phyloP scores from a whole-genome alignment of 1,140 invertebrate species.

The Dreissena rostriformis region DNA sequence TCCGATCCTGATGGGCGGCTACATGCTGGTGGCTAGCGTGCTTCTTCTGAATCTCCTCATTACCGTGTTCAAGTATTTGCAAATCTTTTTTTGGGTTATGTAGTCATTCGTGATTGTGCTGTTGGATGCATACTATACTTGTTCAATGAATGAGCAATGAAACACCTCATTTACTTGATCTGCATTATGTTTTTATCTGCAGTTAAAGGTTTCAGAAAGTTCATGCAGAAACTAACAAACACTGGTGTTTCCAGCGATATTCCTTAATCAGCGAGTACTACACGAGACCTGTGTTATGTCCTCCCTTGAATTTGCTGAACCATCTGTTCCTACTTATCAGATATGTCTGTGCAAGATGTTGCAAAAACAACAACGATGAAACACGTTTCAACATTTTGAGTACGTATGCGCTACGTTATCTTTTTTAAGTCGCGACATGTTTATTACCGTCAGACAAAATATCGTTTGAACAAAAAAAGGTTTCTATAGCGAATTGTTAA shows the following conservation, averaged over 20 bases:
- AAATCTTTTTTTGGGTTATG: background rate
- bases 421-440: too few species aligned
- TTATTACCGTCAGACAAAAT: too few species aligned
- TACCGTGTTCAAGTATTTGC: background rate
- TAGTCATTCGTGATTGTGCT: background rate
- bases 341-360: too few species aligned
- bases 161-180: too few species aligned
- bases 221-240: conserved; percentile 72
- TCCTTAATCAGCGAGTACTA: conserved; percentile 79
- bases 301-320: conserved; percentile 76
- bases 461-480: too few species aligned
- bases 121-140: background rate
- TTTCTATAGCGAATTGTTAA: too few species aligned
- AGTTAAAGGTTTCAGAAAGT: conserved; percentile 77
- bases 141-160: background rate
- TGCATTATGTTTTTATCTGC: conserved; percentile 52
- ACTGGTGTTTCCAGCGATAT: conserved; percentile 68
- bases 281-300: conserved; percentile 74
- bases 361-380: too few species aligned
- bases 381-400: too few species aligned
- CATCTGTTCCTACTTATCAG: conserved; percentile 5
- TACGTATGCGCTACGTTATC: too few species aligned
- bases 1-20: too few species aligned
- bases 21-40: too few species aligned
- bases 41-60: too few species aligned